Evolutionary conservation across 2,888 invertebrate genomes (phyloP).

Genomic region (Amiota minor): DNA sequence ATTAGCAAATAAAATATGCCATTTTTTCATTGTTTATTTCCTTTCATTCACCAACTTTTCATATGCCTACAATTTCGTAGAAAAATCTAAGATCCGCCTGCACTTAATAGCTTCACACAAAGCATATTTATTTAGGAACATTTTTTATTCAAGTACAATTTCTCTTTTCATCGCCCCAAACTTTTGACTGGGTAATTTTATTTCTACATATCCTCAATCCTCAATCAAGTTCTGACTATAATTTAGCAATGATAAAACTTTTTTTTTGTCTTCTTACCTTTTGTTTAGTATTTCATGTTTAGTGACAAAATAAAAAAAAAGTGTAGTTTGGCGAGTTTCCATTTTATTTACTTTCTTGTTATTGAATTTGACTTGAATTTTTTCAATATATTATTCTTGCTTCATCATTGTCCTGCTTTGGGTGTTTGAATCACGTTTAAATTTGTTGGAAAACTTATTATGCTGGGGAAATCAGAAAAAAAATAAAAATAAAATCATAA

Average conservation of each 20-base stretch:
- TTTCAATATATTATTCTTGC: background rate
- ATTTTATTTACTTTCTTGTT: conserved; percentile 2
- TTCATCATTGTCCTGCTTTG: background rate
- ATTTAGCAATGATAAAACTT: too few relatives aligned
- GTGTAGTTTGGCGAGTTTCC: background rate
- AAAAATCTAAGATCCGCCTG: background rate
- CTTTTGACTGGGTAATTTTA: too few relatives aligned
- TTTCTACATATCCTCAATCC: too few relatives aligned
- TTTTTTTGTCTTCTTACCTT: background rate
- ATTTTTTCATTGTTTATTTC: conserved; percentile 34
- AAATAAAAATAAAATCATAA: conserved; percentile 9
- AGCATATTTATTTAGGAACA: conserved; percentile 5
- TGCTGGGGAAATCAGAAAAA: too few relatives aligned
- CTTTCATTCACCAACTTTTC: background rate
- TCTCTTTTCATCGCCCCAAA: background rate
- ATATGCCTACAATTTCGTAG: background rate
- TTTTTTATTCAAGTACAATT: background rate
- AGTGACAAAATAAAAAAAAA: background rate
- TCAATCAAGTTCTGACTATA: too few relatives aligned
- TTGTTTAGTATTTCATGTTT: background rate
- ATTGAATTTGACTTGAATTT: background rate
- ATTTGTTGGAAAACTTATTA: background rate
- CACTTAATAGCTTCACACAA: conserved; percentile 6
- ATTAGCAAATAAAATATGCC: conserved; percentile 62
- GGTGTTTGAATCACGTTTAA: conserved; percentile 1